These are phyloP conservation scores for Coccyzus lansbergi DNA, from an alignment of 2,797 vertebrate genomes.

Conservation along the genomic window DNA sequence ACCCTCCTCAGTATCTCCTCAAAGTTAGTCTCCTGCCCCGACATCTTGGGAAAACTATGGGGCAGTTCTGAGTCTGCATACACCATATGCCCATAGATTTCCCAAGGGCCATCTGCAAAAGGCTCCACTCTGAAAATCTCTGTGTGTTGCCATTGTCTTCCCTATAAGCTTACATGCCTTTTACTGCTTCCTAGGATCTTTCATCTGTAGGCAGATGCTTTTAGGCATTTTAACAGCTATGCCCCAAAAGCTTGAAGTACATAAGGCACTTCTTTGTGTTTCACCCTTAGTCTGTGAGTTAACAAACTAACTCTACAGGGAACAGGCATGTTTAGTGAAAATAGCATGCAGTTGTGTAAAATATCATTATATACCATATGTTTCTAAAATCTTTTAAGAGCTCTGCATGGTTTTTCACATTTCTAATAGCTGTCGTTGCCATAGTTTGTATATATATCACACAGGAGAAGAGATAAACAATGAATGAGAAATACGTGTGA, in stretches of 20 bases:
- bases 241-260: not conserved
- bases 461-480: not conserved
- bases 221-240: not conserved
- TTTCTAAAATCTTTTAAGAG: not conserved
- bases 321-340: not conserved
- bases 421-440: not conserved
- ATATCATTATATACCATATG: not conserved
- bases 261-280: not conserved
- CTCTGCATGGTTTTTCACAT: not conserved
- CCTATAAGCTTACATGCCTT: not conserved
- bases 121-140: not conserved
- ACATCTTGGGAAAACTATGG: not conserved
- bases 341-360: not conserved
- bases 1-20: fast-evolving
- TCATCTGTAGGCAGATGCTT: not conserved
- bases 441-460: not conserved
- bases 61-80: not conserved
- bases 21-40: not conserved
- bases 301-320: not conserved
- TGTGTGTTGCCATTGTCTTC: not conserved
- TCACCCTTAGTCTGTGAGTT: not conserved
- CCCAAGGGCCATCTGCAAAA: not conserved
- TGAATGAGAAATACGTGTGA: not conserved
- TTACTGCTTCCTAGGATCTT: not conserved
- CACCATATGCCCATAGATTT: not conserved